These are phyloP conservation scores for Aurelia aurita DNA, from an alignment of 30 jellyfish, hydroid and myxozoan genomes.

Conservation along the genomic window DNA sequence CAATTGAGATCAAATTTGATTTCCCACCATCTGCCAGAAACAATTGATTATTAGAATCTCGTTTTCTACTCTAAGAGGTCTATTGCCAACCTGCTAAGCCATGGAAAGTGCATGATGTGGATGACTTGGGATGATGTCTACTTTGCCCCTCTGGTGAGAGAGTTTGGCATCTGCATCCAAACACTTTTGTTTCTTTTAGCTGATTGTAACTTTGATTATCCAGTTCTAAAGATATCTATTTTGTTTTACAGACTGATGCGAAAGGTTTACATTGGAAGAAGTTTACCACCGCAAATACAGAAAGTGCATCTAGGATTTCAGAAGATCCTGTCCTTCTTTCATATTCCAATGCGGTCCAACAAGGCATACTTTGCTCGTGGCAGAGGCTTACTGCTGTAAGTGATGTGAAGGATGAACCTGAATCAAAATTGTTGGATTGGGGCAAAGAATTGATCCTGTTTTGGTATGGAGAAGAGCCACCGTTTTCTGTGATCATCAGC, in stretches of 20 bases:
- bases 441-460: constrained; percentile 79
- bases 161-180: too few relatives aligned
- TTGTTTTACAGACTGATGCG: constrained; percentile 79
- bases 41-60: too few relatives aligned
- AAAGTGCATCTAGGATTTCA: constrained; percentile 41
- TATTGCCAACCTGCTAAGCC: too few relatives aligned
- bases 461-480: constrained; percentile 99
- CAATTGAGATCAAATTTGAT: too few relatives aligned
- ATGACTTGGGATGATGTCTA: too few relatives aligned
- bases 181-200: neutral
- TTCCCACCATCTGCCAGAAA: too few relatives aligned
- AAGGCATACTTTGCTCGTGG: constrained; percentile 91
- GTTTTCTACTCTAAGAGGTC: too few relatives aligned
- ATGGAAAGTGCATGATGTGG: too few relatives aligned
- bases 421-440: constrained; percentile 50
- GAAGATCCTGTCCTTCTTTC: constrained; percentile 92
- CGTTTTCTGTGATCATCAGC: constrained; percentile 52
- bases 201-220: neutral
- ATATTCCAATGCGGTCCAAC: constrained; percentile 79
- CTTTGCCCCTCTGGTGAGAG: too few relatives aligned
- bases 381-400: constrained; percentile 42
- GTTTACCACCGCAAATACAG: constrained; percentile 57
- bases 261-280: constrained; percentile 95
- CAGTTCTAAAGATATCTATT: neutral
- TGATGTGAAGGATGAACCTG: constrained; percentile 46